A percentile compares a stretch with the other conserved stretches of the same genome.
phyloP scores from a whole-genome alignment of 1,140 invertebrate species.

The Propsilocerus akamusi region DNA sequence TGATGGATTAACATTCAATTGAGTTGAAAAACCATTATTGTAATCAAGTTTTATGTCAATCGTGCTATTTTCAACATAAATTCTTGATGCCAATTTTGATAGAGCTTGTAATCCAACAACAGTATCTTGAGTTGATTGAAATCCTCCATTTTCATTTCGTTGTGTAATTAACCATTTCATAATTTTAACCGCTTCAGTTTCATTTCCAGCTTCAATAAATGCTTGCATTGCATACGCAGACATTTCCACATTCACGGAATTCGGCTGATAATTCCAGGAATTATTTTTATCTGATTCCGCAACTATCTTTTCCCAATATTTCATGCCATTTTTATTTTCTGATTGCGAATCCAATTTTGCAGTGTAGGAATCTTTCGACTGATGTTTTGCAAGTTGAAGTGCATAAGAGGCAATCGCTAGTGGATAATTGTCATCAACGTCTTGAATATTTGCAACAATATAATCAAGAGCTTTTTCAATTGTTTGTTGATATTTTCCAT shows the following conservation, averaged over 20 bases:
- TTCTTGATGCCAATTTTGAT: slow-evolving; percentile 39
- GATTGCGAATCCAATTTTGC: neutral
- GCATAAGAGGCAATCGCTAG: slow-evolving; percentile 57
- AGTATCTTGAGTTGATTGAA: slow-evolving; percentile 46
- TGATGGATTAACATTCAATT: slow-evolving; percentile 36
- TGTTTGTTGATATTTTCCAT: slow-evolving; percentile 10
- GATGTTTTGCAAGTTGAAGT: slow-evolving; percentile 51
- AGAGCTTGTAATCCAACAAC: slow-evolving; percentile 44
- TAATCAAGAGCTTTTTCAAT: slow-evolving; percentile 24
- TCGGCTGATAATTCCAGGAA: slow-evolving; percentile 38
- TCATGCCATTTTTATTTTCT: neutral
- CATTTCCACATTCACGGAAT: slow-evolving; percentile 57
- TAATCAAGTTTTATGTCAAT: slow-evolving; percentile 29
- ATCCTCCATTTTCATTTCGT: slow-evolving; percentile 58
- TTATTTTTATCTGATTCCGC: slow-evolving; percentile 36
- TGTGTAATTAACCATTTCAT: slow-evolving; percentile 63
- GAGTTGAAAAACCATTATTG: slow-evolving; percentile 27
- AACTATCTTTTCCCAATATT: slow-evolving; percentile 26
- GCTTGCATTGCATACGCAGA: slow-evolving; percentile 57
- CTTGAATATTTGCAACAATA: slow-evolving; percentile 45
- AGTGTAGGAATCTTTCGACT: slow-evolving; percentile 13
- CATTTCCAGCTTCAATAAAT: slow-evolving; percentile 36
- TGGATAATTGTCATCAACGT: slow-evolving; percentile 48
- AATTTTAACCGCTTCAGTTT: slow-evolving; percentile 46
- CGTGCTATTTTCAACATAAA: slow-evolving; percentile 23